phyloP scores from a whole-genome alignment of 1,140 invertebrate genomes.

The Pteromalus puparum region DNA sequence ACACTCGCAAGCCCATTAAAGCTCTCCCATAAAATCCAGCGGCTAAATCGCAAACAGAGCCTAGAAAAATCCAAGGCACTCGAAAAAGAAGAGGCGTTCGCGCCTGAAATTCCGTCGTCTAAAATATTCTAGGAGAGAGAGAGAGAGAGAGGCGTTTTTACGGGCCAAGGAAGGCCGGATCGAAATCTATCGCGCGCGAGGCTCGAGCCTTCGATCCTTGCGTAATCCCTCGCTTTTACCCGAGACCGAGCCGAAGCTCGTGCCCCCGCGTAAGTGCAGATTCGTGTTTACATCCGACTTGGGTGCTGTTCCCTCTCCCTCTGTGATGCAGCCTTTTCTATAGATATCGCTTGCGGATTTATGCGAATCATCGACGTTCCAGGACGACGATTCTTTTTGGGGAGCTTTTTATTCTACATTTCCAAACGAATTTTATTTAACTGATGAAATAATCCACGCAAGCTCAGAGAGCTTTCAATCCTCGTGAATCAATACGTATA shows the following conservation, averaged over 20 bases:
- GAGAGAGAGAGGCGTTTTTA: background rate
- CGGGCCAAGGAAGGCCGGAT: background rate
- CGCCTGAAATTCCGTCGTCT: background rate
- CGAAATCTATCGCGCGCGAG: background rate
- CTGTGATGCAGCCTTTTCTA: background rate
- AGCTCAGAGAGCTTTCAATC: background rate
- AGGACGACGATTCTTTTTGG: too few relatives aligned
- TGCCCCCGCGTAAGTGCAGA: slow-evolving; percentile 54
- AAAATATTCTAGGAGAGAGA: background rate
- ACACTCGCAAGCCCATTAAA: background rate
- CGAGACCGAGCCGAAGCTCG: background rate
- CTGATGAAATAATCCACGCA: background rate
- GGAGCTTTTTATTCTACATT: too few relatives aligned
- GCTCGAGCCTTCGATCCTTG: slow-evolving; percentile 34
- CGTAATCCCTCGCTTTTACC: slow-evolving; percentile 41
- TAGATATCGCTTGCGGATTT: slow-evolving; percentile 25
- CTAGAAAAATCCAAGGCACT: background rate
- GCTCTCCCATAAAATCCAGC: background rate
- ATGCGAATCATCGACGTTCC: slow-evolving; percentile 24
- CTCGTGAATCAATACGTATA: background rate
- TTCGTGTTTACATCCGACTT: slow-evolving; percentile 55
- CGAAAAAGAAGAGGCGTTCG: background rate
- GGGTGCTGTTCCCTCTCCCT: slow-evolving; percentile 1
- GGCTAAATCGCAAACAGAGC: too few relatives aligned
- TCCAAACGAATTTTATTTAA: too few relatives aligned